phyloP scores from a whole-genome alignment of 1,140 invertebrate genomes.

The Eumaeus atala region DNA sequence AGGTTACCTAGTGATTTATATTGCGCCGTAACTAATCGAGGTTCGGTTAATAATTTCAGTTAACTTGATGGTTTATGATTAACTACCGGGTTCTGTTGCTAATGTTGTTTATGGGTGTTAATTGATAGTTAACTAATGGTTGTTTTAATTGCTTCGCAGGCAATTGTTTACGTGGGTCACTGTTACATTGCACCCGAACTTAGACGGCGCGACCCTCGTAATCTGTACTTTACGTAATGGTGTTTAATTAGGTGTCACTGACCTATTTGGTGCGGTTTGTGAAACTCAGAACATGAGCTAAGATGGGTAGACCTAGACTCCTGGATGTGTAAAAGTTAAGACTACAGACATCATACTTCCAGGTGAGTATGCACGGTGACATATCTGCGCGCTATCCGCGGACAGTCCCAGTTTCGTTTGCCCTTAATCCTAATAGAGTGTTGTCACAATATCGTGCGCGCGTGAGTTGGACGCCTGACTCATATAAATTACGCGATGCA shows the following conservation, averaged over 20 bases:
- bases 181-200: constrained; percentile 12
- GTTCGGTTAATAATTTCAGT: constrained; percentile 41
- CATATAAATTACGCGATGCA: constrained; percentile 51
- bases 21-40: constrained; percentile 43
- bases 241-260: too few species aligned
- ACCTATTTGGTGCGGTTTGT: too few species aligned
- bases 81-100: constrained; percentile 22
- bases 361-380: too few species aligned
- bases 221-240: too few species aligned
- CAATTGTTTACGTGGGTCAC: too few species aligned
- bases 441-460: constrained; percentile 36
- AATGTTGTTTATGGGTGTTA: neutral
- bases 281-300: too few species aligned
- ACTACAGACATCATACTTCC: too few species aligned
- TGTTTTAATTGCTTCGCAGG: constrained; percentile 8
- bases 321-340: too few species aligned
- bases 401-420: constrained; percentile 26
- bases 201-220: too few species aligned
- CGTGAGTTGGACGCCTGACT: constrained; percentile 44
- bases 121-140: constrained; percentile 11
- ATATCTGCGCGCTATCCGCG: too few species aligned
- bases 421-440: constrained; percentile 44
- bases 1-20: constrained; percentile 41
- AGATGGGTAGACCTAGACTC: too few species aligned
- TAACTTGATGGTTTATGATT: constrained; percentile 39